These are phyloP conservation scores for Drosophila phalerata DNA, from an alignment of 2,888 invertebrate genomes.

Conservation along the genomic window DNA sequence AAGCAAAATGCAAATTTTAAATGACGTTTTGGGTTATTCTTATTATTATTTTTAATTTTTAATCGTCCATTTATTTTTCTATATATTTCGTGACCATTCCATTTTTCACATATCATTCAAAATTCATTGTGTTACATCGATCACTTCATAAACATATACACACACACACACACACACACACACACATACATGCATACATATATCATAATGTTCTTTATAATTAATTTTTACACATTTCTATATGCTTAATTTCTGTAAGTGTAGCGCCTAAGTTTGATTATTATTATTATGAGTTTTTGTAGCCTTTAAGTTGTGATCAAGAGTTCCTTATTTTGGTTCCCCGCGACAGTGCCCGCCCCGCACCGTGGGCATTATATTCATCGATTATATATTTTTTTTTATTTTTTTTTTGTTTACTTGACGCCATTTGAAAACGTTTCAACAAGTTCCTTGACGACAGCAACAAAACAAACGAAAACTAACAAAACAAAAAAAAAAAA, in stretches of 20 bases:
- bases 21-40: slow-evolving; percentile 50
- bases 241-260: slow-evolving; percentile 43
- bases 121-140: slow-evolving; percentile 81
- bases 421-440: slow-evolving; percentile 76
- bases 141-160: no score
- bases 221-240: slow-evolving; percentile 23
- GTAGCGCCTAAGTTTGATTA: slow-evolving; percentile 43
- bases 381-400: slow-evolving; percentile 57
- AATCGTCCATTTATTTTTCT: background rate
- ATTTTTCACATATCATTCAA: slow-evolving; percentile 65
- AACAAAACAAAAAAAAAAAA: slow-evolving; percentile 22
- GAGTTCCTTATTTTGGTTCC: slow-evolving; percentile 85
- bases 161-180: slow-evolving; percentile 15
- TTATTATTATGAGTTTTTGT: slow-evolving; percentile 45
- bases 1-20: slow-evolving; percentile 35
- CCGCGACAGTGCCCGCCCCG: slow-evolving; percentile 66
- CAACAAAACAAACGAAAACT: slow-evolving; percentile 25
- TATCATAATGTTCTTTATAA: slow-evolving; percentile 25
- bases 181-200: slow-evolving; percentile 15
- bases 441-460: slow-evolving; percentile 72
- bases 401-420: slow-evolving; percentile 38
- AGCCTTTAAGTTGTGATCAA: slow-evolving; percentile 79
- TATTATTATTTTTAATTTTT: slow-evolving; percentile 8
- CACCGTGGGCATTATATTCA: slow-evolving; percentile 66
- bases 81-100: slow-evolving; percentile 16